Evolutionary conservation across 1,140 invertebrate genomes (phyloP).

Genomic region (Frieseomelitta varia): DNA sequence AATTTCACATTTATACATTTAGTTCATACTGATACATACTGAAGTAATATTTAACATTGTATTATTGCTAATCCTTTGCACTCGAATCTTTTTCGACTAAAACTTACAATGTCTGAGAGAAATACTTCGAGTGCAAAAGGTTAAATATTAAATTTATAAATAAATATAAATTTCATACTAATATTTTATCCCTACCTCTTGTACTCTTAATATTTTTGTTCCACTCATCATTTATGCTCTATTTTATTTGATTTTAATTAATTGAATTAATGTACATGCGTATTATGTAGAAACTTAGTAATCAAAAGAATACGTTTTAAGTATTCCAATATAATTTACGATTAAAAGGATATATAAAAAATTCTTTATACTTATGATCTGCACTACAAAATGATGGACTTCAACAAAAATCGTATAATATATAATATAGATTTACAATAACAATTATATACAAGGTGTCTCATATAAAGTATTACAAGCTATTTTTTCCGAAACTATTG

Average conservation of each 20-base stretch:
- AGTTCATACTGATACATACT: neutral
- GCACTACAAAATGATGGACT: neutral
- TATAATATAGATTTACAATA: conserved; percentile 14
- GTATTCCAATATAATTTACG: conserved; percentile 3
- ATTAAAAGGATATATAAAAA: conserved; percentile 9
- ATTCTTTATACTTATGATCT: neutral
- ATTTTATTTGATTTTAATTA: conserved; percentile 10
- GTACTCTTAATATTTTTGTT: conserved; percentile 8
- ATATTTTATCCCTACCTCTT: conserved; percentile 10
- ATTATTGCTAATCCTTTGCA: neutral
- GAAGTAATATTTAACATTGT: conserved; percentile 16
- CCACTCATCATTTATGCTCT: neutral
- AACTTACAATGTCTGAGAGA: too few species aligned
- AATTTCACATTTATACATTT: neutral
- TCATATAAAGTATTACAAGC: too few species aligned
- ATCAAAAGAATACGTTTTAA: conserved; percentile 2
- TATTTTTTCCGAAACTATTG: too few species aligned
- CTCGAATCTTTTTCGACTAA: too few species aligned
- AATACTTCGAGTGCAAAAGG: too few species aligned
- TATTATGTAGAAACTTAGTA: conserved; percentile 1
- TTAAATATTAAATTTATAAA: conserved; percentile 27
- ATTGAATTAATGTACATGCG: neutral
- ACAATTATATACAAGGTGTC: conserved; percentile 20
- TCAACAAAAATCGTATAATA: conserved; percentile 5
- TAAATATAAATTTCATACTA: conserved; percentile 11